These are phyloP conservation scores for Eulithis prunata DNA, from an alignment of 2,888 invertebrate species.

Conservation along the genomic window DNA sequence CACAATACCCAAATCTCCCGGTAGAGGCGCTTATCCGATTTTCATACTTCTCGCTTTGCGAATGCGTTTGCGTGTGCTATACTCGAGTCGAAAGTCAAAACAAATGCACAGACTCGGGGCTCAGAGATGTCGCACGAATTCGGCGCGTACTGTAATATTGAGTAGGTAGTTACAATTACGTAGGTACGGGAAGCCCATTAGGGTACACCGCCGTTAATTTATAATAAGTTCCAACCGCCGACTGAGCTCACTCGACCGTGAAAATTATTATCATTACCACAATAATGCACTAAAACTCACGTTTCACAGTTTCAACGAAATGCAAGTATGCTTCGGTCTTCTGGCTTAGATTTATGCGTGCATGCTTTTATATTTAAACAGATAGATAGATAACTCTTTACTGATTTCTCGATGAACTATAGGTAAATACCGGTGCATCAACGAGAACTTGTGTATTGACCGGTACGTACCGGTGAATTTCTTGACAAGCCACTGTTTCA, in stretches of 20 bases:
- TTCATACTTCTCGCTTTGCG: too few species aligned
- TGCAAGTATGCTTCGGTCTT: conserved; percentile 1
- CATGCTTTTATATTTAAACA: too few species aligned
- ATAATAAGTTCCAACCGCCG: conserved; percentile 80
- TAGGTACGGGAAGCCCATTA: conserved; percentile 71
- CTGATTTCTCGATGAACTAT: neutral
- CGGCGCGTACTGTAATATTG: conserved; percentile 51
- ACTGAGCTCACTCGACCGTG: conserved; percentile 71
- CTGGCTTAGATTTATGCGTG: neutral
- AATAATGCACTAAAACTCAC: conserved; percentile 53
- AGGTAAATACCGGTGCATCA: neutral
- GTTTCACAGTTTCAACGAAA: conserved; percentile 32
- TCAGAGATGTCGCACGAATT: neutral
- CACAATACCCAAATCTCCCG: too few species aligned
- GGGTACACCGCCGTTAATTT: conserved; percentile 75
- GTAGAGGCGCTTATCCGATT: too few species aligned
- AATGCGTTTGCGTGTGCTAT: too few species aligned
- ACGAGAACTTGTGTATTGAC: neutral
- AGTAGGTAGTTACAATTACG: conserved; percentile 62
- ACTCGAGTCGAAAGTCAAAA: too few species aligned
- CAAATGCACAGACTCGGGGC: too few species aligned
- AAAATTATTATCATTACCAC: conserved; percentile 78
- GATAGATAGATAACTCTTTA: too few species aligned
- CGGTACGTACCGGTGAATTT: too few species aligned
- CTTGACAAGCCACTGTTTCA: too few species aligned